Base-by-base conservation (phyloP, 2,797 vertebrate genomes). In the Siniperca scherzeri region DNA sequence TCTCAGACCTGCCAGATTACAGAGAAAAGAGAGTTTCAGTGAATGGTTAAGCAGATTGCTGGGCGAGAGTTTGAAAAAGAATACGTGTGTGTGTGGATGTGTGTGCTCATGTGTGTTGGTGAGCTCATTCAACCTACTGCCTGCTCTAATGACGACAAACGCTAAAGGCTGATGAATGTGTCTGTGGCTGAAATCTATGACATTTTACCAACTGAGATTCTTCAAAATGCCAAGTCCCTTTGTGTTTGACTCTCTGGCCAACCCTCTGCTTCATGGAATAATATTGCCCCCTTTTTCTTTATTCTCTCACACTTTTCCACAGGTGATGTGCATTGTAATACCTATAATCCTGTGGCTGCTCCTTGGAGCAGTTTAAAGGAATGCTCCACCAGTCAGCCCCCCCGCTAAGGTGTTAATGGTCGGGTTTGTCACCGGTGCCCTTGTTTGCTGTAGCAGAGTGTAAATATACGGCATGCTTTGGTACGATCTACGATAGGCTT, bases 1-100 rank as follows among this genome's bases (percentile, higher is more conserved):
- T 92, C 86, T 96, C 97, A 90, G 95, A 95, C 78, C 98, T 99
- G 94, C 44, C 85, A 78, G 90, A 60, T 59, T 12, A 30, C 46
- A 81, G 42, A 12, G 77, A 77, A 77, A 38, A 74, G n/a, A 83
- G 3, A 40, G 74, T 7, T 66, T 83, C 67, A 84, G 70, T 53
- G 69, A 83, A 83, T 55, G 81, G 78, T 74, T 50, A 85, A 89
- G 70, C 70, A 88, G 78, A 50, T 78, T 74, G 33, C 60, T 70
- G 59, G 36, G 46, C 1, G 33, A 70, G 76, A 69, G 52, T 42
- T 40, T 56, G 65, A 59, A 65, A 81, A 66, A 22, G 14, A 55
- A 53, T 30, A 48, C 30, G 25, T 16, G 48, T 13, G 68, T 42
- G 81, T 27, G 65, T 64, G 44, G 11, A 46, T 40, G 80, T 27